Percentiles rank a stretch among this genome's conserved stretches.
Evolutionary conservation across 2,888 invertebrate species (phyloP).

Genomic region (Aphidoletes aphidimyza): DNA sequence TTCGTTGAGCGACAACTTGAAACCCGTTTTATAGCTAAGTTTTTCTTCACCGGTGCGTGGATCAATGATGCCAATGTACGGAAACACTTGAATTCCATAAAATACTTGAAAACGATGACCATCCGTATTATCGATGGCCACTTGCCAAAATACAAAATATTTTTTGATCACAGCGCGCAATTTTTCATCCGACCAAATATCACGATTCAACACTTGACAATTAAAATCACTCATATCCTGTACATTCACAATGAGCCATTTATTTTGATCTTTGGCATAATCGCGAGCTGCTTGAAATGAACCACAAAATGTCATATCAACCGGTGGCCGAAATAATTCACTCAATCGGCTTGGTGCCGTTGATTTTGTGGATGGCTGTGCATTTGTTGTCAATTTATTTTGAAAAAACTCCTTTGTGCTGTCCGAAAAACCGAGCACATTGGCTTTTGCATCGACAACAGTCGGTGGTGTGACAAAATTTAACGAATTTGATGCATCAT

Average conservation of each 20-base stretch:
- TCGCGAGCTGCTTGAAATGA: conserved; percentile 71
- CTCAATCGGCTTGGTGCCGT: conserved; percentile 70
- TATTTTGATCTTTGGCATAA: conserved; percentile 69
- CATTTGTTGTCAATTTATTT: background rate
- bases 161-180: conserved; percentile 72
- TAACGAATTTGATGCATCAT: background rate
- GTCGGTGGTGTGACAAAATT: background rate
- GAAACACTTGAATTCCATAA: conserved; percentile 72
- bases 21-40: conserved; percentile 59
- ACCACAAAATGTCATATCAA: conserved; percentile 74
- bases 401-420: background rate
- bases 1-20: conserved; percentile 53
- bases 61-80: conserved; percentile 75
- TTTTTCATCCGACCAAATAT: conserved; percentile 74
- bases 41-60: conserved; percentile 74
- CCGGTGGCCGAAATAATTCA: conserved; percentile 76
- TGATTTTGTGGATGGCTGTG: conserved; percentile 58
- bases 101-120: conserved; percentile 74
- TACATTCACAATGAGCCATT: conserved; percentile 78
- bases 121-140: conserved; percentile 67
- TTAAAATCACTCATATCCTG: conserved; percentile 76
- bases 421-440: background rate
- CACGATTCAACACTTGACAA: conserved; percentile 76
- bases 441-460: background rate
- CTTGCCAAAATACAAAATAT: conserved; percentile 78